These are phyloP conservation scores for Eustalomyia histrio DNA, from an alignment of 2,888 invertebrate genomes.

Conservation along the genomic window DNA sequence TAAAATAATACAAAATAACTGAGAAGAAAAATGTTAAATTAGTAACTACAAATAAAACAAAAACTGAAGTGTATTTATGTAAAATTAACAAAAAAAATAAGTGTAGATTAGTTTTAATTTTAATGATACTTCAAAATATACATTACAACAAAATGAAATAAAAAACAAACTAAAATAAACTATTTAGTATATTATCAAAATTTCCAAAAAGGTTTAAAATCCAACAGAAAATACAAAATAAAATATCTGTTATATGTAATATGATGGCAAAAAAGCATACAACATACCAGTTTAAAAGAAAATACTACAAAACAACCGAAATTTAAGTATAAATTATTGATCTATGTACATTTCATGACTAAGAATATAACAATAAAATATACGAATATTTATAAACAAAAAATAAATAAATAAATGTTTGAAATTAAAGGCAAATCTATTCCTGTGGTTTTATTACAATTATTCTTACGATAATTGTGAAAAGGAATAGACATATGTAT, in stretches of 20 bases:
- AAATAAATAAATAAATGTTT: conserved; percentile 60
- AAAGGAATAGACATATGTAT: too few species aligned
- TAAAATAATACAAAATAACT: conserved; percentile 18
- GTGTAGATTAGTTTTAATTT: conserved; percentile 38
- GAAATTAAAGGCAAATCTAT: conserved; percentile 39
- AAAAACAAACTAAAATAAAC: conserved; percentile 30
- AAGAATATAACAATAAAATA: conserved; percentile 61
- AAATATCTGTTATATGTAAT: conserved; percentile 57
- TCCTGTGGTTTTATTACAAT: conserved; percentile 1
- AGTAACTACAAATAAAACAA: conserved; percentile 22
- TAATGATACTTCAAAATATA: conserved; percentile 50
- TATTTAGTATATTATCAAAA: conserved; percentile 48
- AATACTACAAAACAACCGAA: conserved; percentile 44
- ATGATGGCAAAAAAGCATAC: conserved; percentile 56
- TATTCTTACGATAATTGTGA: background rate
- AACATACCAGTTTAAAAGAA: conserved; percentile 7
- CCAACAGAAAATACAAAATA: conserved; percentile 27
- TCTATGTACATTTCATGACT: conserved; percentile 62
- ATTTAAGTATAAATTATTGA: conserved; percentile 53
- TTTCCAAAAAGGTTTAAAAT: conserved; percentile 31
- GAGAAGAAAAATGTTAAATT: conserved; percentile 40
- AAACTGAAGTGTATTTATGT: conserved; percentile 38
- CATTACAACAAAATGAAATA: conserved; percentile 34
- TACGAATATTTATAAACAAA: conserved; percentile 64
- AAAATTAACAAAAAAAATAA: conserved; percentile 39